Evolutionary conservation across 2,113 vertebrate genomes (phyloP).

Genomic region (Todiramphus chloris): DNA sequence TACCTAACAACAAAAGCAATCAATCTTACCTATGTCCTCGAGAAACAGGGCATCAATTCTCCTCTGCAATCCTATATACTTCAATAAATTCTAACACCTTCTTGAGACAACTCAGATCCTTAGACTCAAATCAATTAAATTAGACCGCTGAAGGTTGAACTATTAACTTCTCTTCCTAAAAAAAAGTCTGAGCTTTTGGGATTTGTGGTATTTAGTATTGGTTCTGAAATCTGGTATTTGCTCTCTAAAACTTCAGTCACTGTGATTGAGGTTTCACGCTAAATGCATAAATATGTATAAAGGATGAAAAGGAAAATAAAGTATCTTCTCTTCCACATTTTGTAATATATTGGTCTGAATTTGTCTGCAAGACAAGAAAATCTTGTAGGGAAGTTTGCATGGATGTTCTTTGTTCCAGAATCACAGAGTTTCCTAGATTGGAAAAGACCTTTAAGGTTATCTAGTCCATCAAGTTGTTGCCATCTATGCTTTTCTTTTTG

Average conservation of each 20-base stretch:
- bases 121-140: background rate
- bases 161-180: background rate
- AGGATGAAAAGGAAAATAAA: background rate
- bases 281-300: background rate
- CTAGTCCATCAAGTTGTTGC: background rate
- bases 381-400: background rate
- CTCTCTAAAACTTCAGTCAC: background rate
- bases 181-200: background rate
- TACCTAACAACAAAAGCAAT: background rate
- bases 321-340: background rate
- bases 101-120: background rate
- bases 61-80: background rate
- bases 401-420: background rate
- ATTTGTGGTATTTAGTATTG: background rate
- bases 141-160: background rate
- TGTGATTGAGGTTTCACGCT: background rate
- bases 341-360: background rate
- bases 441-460: too few relatives aligned
- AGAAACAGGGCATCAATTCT: background rate
- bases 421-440: too few relatives aligned
- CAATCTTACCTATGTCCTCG: background rate
- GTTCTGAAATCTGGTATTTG: background rate
- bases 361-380: background rate
- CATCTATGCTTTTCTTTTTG: background rate
- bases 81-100: background rate